Percentiles rank a stretch among this genome's conserved stretches.
phyloP scores from a whole-genome alignment of 2,888 invertebrate genomes.

The Agrotis segetum region DNA sequence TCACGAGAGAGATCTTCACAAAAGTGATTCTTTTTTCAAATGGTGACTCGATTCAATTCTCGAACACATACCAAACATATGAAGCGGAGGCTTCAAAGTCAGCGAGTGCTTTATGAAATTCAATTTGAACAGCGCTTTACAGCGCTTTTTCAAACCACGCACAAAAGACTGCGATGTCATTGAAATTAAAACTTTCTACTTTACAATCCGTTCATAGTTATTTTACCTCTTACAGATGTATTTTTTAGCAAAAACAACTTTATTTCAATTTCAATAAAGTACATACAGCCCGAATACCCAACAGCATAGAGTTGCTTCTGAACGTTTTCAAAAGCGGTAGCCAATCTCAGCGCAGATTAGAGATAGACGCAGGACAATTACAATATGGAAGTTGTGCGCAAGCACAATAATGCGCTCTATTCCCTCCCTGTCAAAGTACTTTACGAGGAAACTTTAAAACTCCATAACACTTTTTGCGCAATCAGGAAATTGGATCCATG shows the following conservation, averaged over 20 bases:
- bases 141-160: constrained; percentile 42
- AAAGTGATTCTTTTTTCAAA: constrained; percentile 42
- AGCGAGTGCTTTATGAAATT: constrained; percentile 58
- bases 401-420: no score
- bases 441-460: no score
- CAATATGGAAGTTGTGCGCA: no score
- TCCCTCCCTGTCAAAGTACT: no score
- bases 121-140: constrained; percentile 45
- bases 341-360: no score
- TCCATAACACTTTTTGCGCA: no score
- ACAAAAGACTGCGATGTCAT: constrained; percentile 45
- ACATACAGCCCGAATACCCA: no score
- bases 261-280: background rate
- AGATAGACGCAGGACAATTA: no score
- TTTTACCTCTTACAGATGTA: background rate
- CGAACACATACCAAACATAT: constrained; percentile 45
- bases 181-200: constrained; percentile 51
- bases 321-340: no score
- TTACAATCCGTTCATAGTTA: constrained; percentile 1
- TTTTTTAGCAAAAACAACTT: background rate
- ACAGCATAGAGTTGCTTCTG: no score
- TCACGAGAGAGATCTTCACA: constrained; percentile 17
- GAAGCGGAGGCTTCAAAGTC: constrained; percentile 41
- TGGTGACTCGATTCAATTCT: constrained; percentile 42
- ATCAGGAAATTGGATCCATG: no score